Evolutionary conservation across 2,888 invertebrate genomes (phyloP).

Genomic region (Dysmachus trigonus): DNA sequence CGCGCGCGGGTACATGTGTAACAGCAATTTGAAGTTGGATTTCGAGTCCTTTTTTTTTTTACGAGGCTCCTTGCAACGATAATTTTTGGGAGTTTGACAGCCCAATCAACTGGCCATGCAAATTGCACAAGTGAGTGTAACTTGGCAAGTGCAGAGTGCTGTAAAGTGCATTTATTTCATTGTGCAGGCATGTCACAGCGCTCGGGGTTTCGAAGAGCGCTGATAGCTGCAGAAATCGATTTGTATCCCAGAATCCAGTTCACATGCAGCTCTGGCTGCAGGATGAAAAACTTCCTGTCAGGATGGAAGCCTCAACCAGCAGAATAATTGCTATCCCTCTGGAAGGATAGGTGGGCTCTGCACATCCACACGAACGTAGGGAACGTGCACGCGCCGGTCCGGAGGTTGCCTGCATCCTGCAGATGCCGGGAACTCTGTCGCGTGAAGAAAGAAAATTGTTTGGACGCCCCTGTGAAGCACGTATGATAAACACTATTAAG

Average conservation of each 20-base stretch:
- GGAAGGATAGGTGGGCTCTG: background rate
- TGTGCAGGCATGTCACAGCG: background rate
- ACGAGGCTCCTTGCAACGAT: background rate
- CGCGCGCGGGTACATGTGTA: background rate
- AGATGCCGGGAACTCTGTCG: background rate
- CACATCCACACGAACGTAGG: background rate
- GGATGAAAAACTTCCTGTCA: slow-evolving; percentile 30
- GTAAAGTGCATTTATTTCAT: background rate
- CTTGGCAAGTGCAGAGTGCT: background rate
- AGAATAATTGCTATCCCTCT: background rate
- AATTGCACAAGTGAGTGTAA: background rate
- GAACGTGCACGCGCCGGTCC: background rate
- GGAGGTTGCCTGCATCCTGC: background rate
- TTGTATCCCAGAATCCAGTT: slow-evolving; percentile 4
- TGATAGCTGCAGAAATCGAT: slow-evolving; percentile 25
- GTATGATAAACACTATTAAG: slow-evolving; percentile 11
- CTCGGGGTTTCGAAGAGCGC: background rate
- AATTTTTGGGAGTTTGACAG: background rate
- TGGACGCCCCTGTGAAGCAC: background rate
- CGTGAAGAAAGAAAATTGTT: background rate
- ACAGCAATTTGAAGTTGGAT: background rate
- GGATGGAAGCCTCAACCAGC: slow-evolving; percentile 13
- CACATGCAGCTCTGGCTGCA: background rate
- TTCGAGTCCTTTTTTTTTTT: background rate
- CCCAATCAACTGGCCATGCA: slow-evolving; percentile 7